Conservation (phyloP, 2,888 invertebrate species). For the Heterodera filipjevi region DNA sequence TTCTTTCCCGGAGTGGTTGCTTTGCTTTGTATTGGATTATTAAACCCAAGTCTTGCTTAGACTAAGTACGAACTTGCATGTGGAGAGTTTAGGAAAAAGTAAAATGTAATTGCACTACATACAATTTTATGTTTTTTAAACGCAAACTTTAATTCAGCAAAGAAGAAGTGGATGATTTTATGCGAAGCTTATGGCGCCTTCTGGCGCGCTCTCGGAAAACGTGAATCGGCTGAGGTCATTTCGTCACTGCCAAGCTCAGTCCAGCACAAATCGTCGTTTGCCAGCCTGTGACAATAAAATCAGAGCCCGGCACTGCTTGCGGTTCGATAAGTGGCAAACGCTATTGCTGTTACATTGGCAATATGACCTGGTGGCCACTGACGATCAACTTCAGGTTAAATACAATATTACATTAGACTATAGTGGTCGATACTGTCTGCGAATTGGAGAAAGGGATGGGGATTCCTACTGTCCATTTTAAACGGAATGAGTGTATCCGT, state of each 20-base stretch:
- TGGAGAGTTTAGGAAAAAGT: too few species aligned
- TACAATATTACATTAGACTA: too few species aligned
- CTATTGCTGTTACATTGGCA: conserved; percentile 89
- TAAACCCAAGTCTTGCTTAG: too few species aligned
- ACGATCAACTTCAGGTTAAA: conserved; percentile 54
- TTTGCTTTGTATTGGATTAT: too few species aligned
- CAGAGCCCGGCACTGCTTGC: not conserved
- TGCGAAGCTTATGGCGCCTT: conserved; percentile 74
- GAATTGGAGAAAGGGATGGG: too few species aligned
- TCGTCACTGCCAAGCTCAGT: conserved; percentile 1
- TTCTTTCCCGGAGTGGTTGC: too few species aligned
- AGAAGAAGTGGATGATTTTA: conserved; percentile 55
- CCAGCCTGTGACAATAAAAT: conserved; percentile 11
- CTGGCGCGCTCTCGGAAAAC: conserved; percentile 39
- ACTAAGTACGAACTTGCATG: too few species aligned
- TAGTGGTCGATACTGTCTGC: too few species aligned
- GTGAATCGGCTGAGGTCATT: conserved; percentile 36
- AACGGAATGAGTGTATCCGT: too few species aligned
- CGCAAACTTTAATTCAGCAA: conserved; percentile 63
- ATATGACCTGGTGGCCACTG: conserved; percentile 82
- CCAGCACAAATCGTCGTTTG: not conserved
- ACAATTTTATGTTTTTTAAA: too few species aligned
- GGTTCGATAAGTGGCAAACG: conserved; percentile 54
- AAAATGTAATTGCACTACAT: too few species aligned
- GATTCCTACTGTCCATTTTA: too few species aligned